These are phyloP conservation scores for Seladonia tumulorum DNA, from an alignment of 2,888 invertebrate species.

Conservation along the genomic window DNA sequence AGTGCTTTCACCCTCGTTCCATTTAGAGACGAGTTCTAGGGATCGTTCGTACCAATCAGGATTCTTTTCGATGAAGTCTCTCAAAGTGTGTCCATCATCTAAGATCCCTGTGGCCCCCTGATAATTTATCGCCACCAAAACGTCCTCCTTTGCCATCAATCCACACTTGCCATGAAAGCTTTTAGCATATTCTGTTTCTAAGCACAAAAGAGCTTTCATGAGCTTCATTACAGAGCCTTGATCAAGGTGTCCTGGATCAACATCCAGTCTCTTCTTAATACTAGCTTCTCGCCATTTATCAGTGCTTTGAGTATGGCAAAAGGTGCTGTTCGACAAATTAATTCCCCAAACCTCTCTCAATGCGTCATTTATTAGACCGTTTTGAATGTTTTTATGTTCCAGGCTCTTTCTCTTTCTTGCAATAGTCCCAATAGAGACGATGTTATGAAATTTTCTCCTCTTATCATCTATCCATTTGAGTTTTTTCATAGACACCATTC, in stretches of 20 bases:
- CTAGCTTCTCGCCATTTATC: not conserved
- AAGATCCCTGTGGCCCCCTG: too few relatives aligned
- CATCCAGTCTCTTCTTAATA: too few relatives aligned
- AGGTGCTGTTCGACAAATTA: not conserved
- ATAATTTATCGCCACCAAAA: not conserved
- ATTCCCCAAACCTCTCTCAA: not conserved
- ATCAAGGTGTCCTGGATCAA: not conserved
- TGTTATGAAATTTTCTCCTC: too few relatives aligned
- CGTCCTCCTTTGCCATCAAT: not conserved
- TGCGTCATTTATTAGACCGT: not conserved
- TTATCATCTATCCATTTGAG: not conserved
- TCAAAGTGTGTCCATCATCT: not conserved
- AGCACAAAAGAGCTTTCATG: not conserved
- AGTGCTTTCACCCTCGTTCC: not conserved
- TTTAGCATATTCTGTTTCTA: not conserved
- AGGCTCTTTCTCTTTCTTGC: not conserved
- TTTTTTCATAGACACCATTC: not conserved
- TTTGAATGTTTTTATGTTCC: not conserved
- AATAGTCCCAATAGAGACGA: not conserved
- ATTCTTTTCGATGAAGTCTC: not conserved
- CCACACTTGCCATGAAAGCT: not conserved
- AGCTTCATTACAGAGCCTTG: not conserved
- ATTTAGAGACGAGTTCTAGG: not conserved
- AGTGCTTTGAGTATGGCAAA: not conserved
- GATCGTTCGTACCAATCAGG: not conserved